Evolutionary conservation across 2,888 invertebrate species (phyloP), one percentile per base, ranked within the genome.

Genomic region (Stenoptilia bipunctidactyla): DNA sequence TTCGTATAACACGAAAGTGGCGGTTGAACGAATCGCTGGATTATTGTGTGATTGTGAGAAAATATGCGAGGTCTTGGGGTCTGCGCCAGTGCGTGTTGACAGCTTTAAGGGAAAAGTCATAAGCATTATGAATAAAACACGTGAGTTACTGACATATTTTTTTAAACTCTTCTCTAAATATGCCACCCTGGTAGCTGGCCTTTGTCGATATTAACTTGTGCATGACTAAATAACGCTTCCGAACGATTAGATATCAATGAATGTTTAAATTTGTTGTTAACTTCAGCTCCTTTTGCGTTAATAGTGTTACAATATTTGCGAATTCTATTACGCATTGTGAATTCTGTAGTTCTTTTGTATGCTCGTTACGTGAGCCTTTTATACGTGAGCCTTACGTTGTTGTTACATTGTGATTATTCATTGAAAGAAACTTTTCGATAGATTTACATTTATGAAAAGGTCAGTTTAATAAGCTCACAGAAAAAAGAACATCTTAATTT

Each of bases 181-280:
- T 52, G 52, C 80, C 82, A 76, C 80, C 80, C 79, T 69, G 61
- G 68, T 70, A 58, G 79, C 53, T 14, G 45, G 2, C 55, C 53
- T 67, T 77, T 82, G 69, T 75, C 45, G 50, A 47, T 49, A 52
- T 46, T 55, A 61, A 73, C 64, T 79, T 70, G 73, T 61, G 79
- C 83, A 77, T 82, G 76, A 64, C 73, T 62, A 47, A 58, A 66
- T 67, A 66, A 64, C 62, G 67, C 71, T 77, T 80, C 74, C 77
- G 68, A 66, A 69, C 77, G 83, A 83, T 83, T 83, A 80, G 62
- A 50, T 72, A 44, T 57, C 65, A 76, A 77, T 69, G 64, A 68
- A 76, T 80, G 73, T 82, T 80, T 77, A 61, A 77, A 71, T 72
- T 76, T 82, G 79, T 82, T 80, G 82, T 80, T 80, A 73, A 74